Evolutionary conservation across 2,797 vertebrate species (phyloP).

Genomic region (Lithobates pipiens): DNA sequence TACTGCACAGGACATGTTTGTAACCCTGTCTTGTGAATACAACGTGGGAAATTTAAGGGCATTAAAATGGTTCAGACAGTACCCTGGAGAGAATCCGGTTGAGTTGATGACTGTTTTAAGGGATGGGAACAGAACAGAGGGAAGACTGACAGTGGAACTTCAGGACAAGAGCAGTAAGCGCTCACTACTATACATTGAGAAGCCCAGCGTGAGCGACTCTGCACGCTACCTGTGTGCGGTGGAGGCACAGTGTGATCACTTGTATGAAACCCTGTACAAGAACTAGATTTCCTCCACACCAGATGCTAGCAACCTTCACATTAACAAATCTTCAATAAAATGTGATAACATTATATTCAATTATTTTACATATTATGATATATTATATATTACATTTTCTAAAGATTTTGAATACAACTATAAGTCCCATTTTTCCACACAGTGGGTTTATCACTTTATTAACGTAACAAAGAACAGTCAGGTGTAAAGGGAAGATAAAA

Average conservation of each 20-base stretch:
- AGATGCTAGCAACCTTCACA: no score
- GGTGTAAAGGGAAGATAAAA: no score
- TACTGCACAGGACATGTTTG: background rate
- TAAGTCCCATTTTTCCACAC: no score
- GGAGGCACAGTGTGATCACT: constrained; percentile 36
- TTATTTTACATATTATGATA: no score
- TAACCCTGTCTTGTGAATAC: constrained; percentile 1
- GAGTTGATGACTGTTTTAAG: constrained; percentile 37
- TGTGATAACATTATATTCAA: no score
- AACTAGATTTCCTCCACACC: constrained; percentile 38
- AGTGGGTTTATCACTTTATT: no score
- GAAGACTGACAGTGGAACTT: constrained; percentile 43
- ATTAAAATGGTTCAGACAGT: constrained; percentile 12
- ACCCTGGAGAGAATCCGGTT: background rate
- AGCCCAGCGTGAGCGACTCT: background rate
- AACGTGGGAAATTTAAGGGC: background rate
- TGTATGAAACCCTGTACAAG: constrained; percentile 56
- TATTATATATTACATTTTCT: no score
- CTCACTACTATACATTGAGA: background rate
- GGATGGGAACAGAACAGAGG: constrained; percentile 30
- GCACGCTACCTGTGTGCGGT: background rate
- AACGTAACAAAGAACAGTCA: no score
- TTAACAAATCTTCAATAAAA: no score
- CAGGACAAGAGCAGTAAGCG: constrained; percentile 32
- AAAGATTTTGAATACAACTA: no score